Conservation (phyloP, 1,140 invertebrate genomes). For the Dendroctonus ponderosae region DNA sequence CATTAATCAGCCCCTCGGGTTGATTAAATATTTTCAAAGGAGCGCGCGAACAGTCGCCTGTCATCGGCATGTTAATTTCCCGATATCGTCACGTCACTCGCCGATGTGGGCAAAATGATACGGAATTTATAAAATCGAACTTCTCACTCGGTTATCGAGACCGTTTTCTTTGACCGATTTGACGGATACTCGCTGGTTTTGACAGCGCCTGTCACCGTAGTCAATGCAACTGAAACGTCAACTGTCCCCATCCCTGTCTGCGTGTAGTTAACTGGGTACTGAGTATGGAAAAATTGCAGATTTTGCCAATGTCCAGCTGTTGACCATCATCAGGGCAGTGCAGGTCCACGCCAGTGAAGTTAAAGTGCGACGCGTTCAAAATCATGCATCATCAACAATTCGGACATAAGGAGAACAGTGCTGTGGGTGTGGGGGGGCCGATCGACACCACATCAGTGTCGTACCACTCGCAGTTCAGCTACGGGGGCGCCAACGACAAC, state of each 20-base stretch:
- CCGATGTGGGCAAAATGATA: constrained; percentile 17
- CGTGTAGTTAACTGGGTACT: no score
- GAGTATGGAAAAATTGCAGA: no score
- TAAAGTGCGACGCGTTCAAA: not conserved
- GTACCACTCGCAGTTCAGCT: constrained; percentile 45
- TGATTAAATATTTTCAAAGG: constrained; percentile 24
- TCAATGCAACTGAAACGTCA: no score
- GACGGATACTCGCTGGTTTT: no score
- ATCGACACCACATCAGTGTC: constrained; percentile 36
- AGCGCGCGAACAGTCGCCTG: constrained; percentile 9
- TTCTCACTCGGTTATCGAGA: no score
- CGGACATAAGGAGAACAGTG: constrained; percentile 23
- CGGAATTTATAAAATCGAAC: constrained; percentile 15
- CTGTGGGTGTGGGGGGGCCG: constrained; percentile 3
- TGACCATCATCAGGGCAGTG: not conserved
- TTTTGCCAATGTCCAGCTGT: not conserved
- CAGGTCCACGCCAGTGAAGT: not conserved
- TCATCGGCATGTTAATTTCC: constrained; percentile 29
- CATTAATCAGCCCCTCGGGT: constrained; percentile 13
- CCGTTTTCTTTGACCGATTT: no score
- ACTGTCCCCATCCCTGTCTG: no score
- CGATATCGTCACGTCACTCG: constrained; percentile 8
- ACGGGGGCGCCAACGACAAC: constrained; percentile 38
- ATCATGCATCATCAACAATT: constrained; percentile 38
- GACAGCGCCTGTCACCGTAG: no score